A percentile compares a stretch with the other conserved stretches of the same genome.
Conservation (phyloP, 2,797 vertebrate species). For the Carduelis carduelis region DNA sequence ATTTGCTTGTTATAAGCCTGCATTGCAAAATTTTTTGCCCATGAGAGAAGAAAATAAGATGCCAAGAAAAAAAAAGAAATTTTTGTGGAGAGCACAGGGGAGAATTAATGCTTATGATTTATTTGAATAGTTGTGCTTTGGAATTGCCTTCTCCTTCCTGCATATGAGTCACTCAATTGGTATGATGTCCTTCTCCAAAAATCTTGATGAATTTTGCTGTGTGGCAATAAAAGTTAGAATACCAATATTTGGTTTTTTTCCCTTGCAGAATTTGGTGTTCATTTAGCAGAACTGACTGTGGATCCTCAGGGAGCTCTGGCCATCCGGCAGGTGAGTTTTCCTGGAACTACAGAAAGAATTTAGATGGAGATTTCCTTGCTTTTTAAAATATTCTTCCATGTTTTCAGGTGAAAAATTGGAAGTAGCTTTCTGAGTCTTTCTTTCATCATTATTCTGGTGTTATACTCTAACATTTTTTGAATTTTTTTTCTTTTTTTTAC, state of each 20-base stretch:
- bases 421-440: neutral
- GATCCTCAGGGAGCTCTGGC: constrained; percentile 94
- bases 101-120: neutral
- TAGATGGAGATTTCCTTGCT: neutral
- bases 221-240: neutral
- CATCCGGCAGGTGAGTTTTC: constrained; percentile 89
- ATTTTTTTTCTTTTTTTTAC: neutral
- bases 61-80: neutral
- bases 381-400: neutral
- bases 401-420: neutral
- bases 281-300: constrained; percentile 95
- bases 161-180: neutral
- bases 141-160: neutral
- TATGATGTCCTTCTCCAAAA: neutral
- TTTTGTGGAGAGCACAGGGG: neutral
- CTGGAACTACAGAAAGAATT: neutral
- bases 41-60: neutral
- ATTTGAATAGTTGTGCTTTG: neutral
- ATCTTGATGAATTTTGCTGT: neutral
- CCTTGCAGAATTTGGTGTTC: constrained; percentile 93
- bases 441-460: neutral
- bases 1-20: neutral
- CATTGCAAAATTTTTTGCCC: neutral
- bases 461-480: neutral
- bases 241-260: neutral